Conservation (phyloP, 2,888 invertebrate genomes). For the Empis livida region DNA sequence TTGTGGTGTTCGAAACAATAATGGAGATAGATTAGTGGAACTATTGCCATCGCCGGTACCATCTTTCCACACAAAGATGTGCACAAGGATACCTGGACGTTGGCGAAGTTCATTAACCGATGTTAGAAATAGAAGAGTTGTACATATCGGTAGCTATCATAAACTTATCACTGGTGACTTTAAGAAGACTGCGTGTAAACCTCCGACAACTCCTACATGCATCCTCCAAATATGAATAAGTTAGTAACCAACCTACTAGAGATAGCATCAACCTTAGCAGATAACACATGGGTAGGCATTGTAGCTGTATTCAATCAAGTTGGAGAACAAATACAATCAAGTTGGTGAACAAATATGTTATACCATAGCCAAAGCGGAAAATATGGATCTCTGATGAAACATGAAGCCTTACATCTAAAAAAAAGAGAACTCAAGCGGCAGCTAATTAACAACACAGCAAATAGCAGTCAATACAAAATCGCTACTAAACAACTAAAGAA, state of each 20-base stretch:
- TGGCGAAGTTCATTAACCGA: background rate
- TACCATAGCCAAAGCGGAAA: background rate
- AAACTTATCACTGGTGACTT: background rate
- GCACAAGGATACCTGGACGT: conserved; percentile 2
- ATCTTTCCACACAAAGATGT: no score
- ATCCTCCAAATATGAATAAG: background rate
- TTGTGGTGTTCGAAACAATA: no score
- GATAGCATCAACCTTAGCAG: background rate
- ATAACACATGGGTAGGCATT: background rate
- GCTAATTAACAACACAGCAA: no score
- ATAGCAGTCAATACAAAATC: no score
- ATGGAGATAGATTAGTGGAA: no score
- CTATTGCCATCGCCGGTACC: no score
- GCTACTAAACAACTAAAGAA: no score
- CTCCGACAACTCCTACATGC: background rate
- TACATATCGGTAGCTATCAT: background rate
- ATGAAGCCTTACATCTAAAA: background rate
- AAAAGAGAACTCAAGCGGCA: background rate
- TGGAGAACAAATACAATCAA: background rate
- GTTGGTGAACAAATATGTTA: no score
- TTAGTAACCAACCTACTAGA: background rate
- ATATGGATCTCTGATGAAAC: background rate
- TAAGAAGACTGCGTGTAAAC: background rate
- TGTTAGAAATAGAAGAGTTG: background rate
- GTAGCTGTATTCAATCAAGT: background rate